Evolutionary conservation across 2,797 vertebrate genomes (phyloP).

Genomic region (Propithecus perrieri): DNA sequence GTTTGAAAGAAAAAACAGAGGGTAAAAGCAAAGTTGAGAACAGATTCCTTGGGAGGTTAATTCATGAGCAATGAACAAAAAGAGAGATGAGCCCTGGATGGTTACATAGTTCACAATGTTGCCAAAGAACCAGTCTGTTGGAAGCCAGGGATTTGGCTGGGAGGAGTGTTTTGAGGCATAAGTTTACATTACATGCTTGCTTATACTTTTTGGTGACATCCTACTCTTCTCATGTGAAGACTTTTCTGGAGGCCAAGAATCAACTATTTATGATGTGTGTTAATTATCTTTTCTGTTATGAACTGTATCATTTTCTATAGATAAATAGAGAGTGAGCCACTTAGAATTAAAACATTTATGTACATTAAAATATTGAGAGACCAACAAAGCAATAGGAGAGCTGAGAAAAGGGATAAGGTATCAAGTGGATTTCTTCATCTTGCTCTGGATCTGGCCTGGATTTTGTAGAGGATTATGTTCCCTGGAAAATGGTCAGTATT

Average conservation of each 20-base stretch:
- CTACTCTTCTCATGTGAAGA: neutral
- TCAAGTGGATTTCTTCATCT: neutral
- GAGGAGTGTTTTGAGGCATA: neutral
- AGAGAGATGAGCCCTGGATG: no score
- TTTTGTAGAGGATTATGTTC: neutral
- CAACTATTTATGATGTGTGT: neutral
- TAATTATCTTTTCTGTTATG: neutral
- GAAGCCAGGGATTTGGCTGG: neutral
- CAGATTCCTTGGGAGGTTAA: neutral
- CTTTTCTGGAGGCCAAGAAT: neutral
- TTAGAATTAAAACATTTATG: neutral
- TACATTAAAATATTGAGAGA: neutral
- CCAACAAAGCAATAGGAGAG: neutral
- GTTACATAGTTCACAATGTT: neutral
- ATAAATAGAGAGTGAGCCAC: neutral
- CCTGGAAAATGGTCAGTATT: neutral
- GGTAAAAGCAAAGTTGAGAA: neutral
- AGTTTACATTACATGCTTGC: neutral
- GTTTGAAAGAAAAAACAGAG: neutral
- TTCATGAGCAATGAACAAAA: neutral
- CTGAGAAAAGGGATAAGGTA: neutral
- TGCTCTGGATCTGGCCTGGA: neutral
- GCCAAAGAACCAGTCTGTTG: neutral
- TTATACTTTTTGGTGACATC: neutral
- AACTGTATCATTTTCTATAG: neutral